phyloP scores from a whole-genome alignment of 2,113 vertebrate species.

The Bubo scandiacus region DNA sequence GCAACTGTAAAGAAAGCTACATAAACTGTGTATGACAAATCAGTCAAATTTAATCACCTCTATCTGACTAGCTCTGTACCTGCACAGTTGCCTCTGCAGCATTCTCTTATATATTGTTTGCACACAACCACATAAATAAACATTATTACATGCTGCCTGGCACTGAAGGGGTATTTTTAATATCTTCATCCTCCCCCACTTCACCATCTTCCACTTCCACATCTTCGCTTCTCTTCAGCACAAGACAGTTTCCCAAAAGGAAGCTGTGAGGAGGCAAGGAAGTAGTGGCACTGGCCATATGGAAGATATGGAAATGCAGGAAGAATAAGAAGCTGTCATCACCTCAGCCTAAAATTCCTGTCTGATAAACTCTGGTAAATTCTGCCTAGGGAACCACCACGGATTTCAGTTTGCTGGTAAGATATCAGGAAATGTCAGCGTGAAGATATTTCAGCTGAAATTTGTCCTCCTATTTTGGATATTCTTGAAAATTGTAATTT shows the following conservation, averaged over 20 bases:
- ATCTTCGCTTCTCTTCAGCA: background rate
- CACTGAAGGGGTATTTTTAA: background rate
- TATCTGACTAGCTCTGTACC: background rate
- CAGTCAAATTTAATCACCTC: background rate
- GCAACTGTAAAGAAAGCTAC: conserved; percentile 21
- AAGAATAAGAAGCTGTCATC: background rate
- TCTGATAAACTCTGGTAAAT: background rate
- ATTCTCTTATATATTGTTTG: conserved; percentile 17
- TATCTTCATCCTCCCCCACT: background rate
- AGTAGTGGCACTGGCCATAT: background rate
- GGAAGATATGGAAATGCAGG: background rate
- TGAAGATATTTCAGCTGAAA: background rate
- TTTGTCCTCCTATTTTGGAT: background rate
- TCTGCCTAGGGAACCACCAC: background rate
- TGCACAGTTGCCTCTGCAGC: background rate
- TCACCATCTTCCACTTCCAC: background rate
- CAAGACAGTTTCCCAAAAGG: background rate
- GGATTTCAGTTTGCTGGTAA: background rate
- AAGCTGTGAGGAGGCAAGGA: background rate
- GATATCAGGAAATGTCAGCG: background rate
- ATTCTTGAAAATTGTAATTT: background rate
- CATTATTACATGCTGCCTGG: background rate
- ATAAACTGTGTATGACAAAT: background rate
- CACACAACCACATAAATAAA: conserved; percentile 55
- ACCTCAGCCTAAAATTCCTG: background rate